A percentile compares a stretch with the other conserved stretches of the same genome.
These are phyloP conservation scores for Calosoma granatense DNA, from an alignment of 1,140 invertebrate genomes.

Conservation along the genomic window DNA sequence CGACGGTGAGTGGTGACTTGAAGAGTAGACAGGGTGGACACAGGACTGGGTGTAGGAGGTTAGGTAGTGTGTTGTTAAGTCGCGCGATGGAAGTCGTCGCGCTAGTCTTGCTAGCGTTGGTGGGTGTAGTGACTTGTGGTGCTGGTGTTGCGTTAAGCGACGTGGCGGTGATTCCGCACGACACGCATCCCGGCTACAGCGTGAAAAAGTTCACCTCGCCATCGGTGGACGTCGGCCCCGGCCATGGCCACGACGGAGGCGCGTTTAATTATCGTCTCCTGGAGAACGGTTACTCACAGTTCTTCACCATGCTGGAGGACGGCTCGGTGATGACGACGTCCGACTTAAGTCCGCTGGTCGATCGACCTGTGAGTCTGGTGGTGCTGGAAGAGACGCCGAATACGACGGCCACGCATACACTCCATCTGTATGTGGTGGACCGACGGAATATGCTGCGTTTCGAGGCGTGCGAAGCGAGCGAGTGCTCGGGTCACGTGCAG, in stretches of 20 bases:
- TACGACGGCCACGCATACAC: conserved; percentile 63
- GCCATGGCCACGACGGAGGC: too few relatives aligned
- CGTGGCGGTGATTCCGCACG: conserved; percentile 61
- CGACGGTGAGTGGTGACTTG: not conserved
- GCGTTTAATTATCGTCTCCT: conserved; percentile 54
- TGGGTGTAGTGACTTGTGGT: conserved; percentile 7
- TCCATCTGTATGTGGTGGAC: conserved; percentile 74
- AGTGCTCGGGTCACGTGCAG: conserved; percentile 43
- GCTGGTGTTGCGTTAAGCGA: conserved; percentile 9
- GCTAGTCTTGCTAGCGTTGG: conserved; percentile 14
- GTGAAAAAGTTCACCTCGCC: conserved; percentile 55
- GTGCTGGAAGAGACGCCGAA: conserved; percentile 71
- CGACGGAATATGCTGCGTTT: conserved; percentile 69
- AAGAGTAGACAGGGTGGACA: too few relatives aligned
- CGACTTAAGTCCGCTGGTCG: conserved; percentile 67
- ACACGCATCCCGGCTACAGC: conserved; percentile 75
- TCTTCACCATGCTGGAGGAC: conserved; percentile 77
- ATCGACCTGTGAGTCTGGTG: conserved; percentile 66
- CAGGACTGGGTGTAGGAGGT: conserved; percentile 2
- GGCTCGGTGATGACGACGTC: conserved; percentile 84
- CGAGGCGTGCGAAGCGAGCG: conserved; percentile 52
- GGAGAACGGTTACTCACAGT: conserved; percentile 67
- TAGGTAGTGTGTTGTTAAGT: conserved; percentile 10
- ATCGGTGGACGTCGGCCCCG: too few relatives aligned
- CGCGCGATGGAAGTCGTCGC: conserved; percentile 15